Base-by-base conservation (phyloP, 2,797 vertebrate genomes). In the Sebastes elongatus region DNA sequence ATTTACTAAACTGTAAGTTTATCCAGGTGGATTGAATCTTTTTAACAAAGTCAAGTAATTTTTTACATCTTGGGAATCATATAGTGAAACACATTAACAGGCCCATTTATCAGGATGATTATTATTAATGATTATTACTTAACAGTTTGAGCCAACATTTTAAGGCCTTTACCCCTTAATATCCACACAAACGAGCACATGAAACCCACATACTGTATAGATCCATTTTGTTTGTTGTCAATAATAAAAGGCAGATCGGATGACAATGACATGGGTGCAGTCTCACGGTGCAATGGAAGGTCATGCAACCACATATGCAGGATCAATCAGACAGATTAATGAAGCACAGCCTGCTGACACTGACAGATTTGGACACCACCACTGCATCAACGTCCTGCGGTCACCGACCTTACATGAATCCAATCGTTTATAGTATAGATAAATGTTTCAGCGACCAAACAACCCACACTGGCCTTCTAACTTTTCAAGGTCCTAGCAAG, bases 261-360 rank as follows among this genome's bases (percentile, higher is more conserved):
- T 86, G 79, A 84, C 76, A n/a, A 18, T 63, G 60, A 42, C 65
- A 62, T 65, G 69, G 68, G 70, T 70, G 25, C 52, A 70, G 74
- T 69, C 33, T 81, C 57, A 63, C 59, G 67, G 65, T 75, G 56
- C 64, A 78, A 61, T 30, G 63, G 49, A 89, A 91, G 89, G 87
- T 86, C 88, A 79, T 25, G 13, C n/a, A 83, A 55, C 32, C 23
- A 53, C 57, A 67, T 59, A 64, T 56, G 59, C 62, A 57, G 55
- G 73, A 94, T 94, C 87, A 88, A 76, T 92, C 84, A 80, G 72
- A 75, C 62, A 71, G 78, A 89, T 86, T 81, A 81, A 91, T 89
- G 84, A 84, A 74, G 72, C 77, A 46, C 61, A 78, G 66, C 28
- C 7, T 80, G 88, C 85, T 90, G 88, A 91, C 80, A 46, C 35